Evolutionary conservation across 2,888 invertebrate genomes (phyloP), one percentile per base, ranked within the genome.

Genomic region (Cantharis lateralis): DNA sequence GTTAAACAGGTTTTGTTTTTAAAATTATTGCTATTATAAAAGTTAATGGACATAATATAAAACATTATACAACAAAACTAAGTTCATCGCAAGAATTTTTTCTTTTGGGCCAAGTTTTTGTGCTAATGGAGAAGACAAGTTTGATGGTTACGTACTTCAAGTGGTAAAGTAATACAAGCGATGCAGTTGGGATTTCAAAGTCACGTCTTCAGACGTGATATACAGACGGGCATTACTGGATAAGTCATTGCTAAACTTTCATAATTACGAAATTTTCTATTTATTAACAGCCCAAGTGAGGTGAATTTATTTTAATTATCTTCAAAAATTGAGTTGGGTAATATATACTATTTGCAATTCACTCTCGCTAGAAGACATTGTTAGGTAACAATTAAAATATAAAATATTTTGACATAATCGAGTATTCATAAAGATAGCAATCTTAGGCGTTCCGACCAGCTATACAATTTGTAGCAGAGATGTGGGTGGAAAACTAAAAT

Each of bases 151-250:
- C 62, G 62, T 74, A 74, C 74, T 63, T 64, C 71, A 84, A 83
- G 81, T 81, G 81, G 84, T 87, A 87, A 48, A 87, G 86, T 87
- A 87, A 87, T 87, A 87, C 84, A 87, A 87, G 87, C 85, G 86
- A 86, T 86, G 84, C 87, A 82, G 85, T 78, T 78, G 87, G 87
- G 87, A 87, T 83, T 85, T 81, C 80, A 83, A 80, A 86, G 85
- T 85, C 85, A 85, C 85, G 86, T 86, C 85, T 83, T 84, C 78
- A 82, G 82, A 84, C 85, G 24, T 64, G n/a, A 84, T 84, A 83
- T 81, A 80, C 82, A 83, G 81, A 4, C 24, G 9, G 83, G 82
- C 83, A 84, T 85, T 86, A 86, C 81, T 83, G 80, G 82, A 84
- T 84, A 32, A 32, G 83, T 83, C 82, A 68, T 80, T 78, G 81